phyloP scores from a whole-genome alignment of 2,797 vertebrate species.

The Hyperoplus lanceolatus region DNA sequence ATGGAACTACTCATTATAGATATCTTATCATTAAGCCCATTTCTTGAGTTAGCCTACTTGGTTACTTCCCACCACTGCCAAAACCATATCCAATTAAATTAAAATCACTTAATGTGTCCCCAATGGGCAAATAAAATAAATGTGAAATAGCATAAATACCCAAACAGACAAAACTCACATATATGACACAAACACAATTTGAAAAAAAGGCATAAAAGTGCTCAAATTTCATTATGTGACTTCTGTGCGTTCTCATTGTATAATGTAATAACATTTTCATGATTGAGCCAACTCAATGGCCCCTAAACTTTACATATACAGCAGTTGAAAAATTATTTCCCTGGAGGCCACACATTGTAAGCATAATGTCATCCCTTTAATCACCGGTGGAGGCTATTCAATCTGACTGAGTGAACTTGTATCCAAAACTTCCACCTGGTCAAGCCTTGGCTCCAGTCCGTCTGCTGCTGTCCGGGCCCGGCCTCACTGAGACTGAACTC shows the following conservation, averaged over 20 bases:
- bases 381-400: constrained; percentile 7
- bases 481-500: constrained; percentile 35
- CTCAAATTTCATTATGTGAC: neutral
- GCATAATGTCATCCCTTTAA: constrained; percentile 14
- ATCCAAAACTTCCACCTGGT: neutral
- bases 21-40: neutral
- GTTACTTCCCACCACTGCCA: neutral
- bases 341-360: neutral
- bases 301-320: neutral
- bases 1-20: neutral
- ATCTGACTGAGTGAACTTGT: constrained; percentile 6
- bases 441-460: constrained; percentile 48
- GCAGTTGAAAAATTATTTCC: neutral
- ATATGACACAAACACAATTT: no score
- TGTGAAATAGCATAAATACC: no score
- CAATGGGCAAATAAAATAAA: no score
- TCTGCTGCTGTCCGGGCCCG: constrained; percentile 52
- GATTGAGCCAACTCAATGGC: neutral
- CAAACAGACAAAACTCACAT: no score
- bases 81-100: no score
- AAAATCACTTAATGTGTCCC: no score
- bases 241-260: neutral
- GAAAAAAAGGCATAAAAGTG: no score
- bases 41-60: neutral
- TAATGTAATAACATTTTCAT: neutral